These are phyloP conservation scores for Melanerpes formicivorus DNA, from an alignment of 2,113 vertebrate species.

Conservation along the genomic window DNA sequence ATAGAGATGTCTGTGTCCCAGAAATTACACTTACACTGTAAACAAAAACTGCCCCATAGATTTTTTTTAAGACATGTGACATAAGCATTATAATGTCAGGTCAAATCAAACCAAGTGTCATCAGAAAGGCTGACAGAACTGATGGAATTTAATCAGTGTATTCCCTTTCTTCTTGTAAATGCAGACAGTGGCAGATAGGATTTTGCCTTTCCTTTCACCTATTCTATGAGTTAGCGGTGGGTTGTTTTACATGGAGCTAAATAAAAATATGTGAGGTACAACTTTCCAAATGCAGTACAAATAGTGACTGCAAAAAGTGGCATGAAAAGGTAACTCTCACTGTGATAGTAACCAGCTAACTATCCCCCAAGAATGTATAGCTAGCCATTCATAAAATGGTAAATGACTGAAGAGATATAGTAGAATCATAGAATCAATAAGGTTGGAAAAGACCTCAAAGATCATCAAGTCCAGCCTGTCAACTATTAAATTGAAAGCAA, in stretches of 20 bases:
- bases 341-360: neutral
- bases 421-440: neutral
- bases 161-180: neutral
- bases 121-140: neutral
- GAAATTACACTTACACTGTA: neutral
- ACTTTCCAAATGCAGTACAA: neutral
- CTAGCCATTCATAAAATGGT: neutral
- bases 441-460: too few relatives aligned
- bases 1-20: neutral
- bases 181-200: neutral
- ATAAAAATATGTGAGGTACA: neutral
- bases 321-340: neutral
- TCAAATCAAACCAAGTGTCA: constrained; percentile 6
- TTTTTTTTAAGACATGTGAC: neutral
- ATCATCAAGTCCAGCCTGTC: too few relatives aligned
- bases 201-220: neutral
- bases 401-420: neutral
- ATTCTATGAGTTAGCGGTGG: neutral
- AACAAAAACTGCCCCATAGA: neutral
- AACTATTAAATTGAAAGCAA: neutral
- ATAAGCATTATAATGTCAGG: constrained; percentile 1
- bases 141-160: neutral
- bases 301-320: neutral
- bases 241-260: neutral
- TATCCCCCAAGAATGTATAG: neutral